Evolutionary conservation across 2,888 invertebrate genomes (phyloP), one percentile per base, ranked within the genome.

Genomic region (Tromatobia lineatoria): DNA sequence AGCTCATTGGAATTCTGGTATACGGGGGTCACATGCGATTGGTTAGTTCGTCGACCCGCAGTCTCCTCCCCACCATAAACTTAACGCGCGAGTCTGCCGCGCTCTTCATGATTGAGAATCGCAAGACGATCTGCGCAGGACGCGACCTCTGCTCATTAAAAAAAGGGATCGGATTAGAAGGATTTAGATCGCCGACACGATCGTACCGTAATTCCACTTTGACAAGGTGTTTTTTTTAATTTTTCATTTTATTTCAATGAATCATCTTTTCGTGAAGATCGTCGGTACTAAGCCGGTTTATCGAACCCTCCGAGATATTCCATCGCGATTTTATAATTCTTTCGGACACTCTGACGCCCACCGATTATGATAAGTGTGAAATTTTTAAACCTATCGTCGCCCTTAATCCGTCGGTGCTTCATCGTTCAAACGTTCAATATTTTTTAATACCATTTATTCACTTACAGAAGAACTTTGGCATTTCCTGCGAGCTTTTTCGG

Each of bases 1-100:
- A 38, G 42, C 64, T 93, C 92, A 91, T 93, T 92, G 91, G 89
- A 92, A 93, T 93, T 93, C 93, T 91, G 91, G 91, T 91, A 90
- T 90, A 91, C 90, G 89, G 61, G 75, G 89, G 90, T 88, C 87
- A 85, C 86, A 86, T 88, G 90, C 90, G 91, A 93, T 93, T 93
- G 93, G 93, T 86, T 91, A 89, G 93, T 93, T 92, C 93, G 91
- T 90, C 92, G 92, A 93, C 92, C 93, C 88, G 89, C 87, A 70
- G 66, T 87, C 88, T 82, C 89, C 88, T 82, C 89, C 74, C 74
- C 61, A 38, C 74, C n/a, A 7, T n/a, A 8, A 15, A 8, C 25
- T 13, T 15, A 8, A n/a, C 13, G 57, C 7, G 25, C 4, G 57
- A 20, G 18, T 57, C 15, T 15, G 25, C 15, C 38, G 57, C 71